Evolutionary conservation across 2,888 invertebrate genomes (phyloP), one percentile per base, ranked within the genome.

Genomic region (Caenorhabditis virilis): DNA sequence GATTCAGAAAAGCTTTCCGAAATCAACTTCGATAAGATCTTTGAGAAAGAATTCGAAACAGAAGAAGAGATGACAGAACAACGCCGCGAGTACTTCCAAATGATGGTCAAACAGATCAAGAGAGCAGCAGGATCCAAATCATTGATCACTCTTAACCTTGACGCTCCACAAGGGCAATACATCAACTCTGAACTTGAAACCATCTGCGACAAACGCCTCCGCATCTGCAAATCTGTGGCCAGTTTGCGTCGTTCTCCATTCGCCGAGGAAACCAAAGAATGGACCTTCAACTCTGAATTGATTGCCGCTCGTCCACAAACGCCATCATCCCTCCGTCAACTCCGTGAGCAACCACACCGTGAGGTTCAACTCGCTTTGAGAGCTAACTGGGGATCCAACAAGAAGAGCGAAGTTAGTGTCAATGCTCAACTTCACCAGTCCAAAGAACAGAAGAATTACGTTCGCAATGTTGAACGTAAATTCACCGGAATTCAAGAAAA

Each of bases 241-340:
- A 57, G 62, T 26, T 27, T 38, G 41, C 58, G 58, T 33, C 62
- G 54, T 26, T 42, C 54, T 20, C 61, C 66, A 36, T 7, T 60
- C 25, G 45, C 48, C 20, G 52, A 64, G 38, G 70, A 76, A 45
- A 38, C 20, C 42, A 42, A 54, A 33, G 59, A 73, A 25, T 78
- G 78, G 78, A 65, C 42, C 13, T 43, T 78, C 47, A 56, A 55
- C 41, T 25, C 68, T 18, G 51, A 65, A 42, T 26, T 65, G 22
- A 61, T 74, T 43, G 38, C 60, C 33, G 51, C 72, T 25, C 49
- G 66, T 33, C 79, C 79, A 54, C 60, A 74, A 39, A 56, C 48
- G 62, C 62, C 57, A 53, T 36, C 53, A 16, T 46, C 63, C 39
- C 52, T 74, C 38, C 36, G 57, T 11, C 51, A 68, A 43, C 61